These are phyloP conservation scores for Papilio protenor DNA, from an alignment of 2,888 invertebrate genomes.

Conservation along the genomic window DNA sequence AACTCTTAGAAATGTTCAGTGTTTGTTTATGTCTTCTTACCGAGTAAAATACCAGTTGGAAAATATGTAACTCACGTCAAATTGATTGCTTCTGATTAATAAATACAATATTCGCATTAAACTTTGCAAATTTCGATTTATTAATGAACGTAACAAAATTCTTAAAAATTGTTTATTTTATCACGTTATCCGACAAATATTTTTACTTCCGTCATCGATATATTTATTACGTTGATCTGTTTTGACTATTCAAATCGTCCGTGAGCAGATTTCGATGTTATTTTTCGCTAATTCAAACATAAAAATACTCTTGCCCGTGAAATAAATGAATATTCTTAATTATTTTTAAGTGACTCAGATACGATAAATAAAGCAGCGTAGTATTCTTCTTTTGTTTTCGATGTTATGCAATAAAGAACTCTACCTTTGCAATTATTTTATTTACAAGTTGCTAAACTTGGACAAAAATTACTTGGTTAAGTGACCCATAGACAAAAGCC, in stretches of 20 bases:
- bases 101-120: constrained; percentile 32
- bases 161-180: constrained; percentile 16
- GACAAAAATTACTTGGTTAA: background rate
- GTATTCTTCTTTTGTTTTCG: background rate
- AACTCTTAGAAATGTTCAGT: constrained; percentile 26
- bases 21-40: constrained; percentile 40
- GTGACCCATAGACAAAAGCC: no score
- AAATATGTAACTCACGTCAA: constrained; percentile 37
- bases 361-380: background rate
- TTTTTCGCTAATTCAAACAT: constrained; percentile 1
- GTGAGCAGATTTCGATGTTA: constrained; percentile 8
- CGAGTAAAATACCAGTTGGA: constrained; percentile 37
- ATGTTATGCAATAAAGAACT: background rate
- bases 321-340: background rate
- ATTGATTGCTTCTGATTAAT: constrained; percentile 34
- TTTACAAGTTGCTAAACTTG: background rate
- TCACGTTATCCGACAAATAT: constrained; percentile 23
- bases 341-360: background rate
- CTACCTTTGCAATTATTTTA: background rate
- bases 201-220: background rate
- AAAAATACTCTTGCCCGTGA: background rate
- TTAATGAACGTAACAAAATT: background rate
- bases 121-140: constrained; percentile 2
- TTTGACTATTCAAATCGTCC: constrained; percentile 23
- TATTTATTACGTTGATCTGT: constrained; percentile 25